Base-by-base conservation (phyloP, 2,113 vertebrate species). In the Dryoscopus gambensis region DNA sequence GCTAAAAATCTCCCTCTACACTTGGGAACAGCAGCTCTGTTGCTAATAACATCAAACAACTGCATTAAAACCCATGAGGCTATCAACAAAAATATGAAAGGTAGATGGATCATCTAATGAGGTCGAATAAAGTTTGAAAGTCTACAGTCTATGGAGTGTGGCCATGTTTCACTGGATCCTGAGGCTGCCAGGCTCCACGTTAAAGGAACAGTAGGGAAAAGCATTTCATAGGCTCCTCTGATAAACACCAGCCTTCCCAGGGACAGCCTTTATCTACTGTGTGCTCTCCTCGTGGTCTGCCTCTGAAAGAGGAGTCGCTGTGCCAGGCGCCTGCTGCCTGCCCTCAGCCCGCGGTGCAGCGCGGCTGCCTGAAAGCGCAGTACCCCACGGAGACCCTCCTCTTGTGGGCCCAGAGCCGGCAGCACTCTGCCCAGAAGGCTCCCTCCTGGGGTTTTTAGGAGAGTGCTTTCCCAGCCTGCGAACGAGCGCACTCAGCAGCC, bases 291-390 rank as follows among this genome's bases (percentile, higher is more conserved):
- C 31, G 9, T 0, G 1, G 31, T 31, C 46, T 79, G 64, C 40
- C 83, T 65, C 64, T 44, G 50, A 40, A n/a, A 27, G 75, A 37
- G 1, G 1, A 21, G 40, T 33, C 3, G 4, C 63, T 28, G 40
- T 93, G 84, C 75, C 40, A 42, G 80, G 49, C 4, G 1, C 52
- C 52, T 2, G 9, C 91, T 47, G 78, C 70, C 79, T 13, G 25
- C 31, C 55, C 67, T 35, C 56, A 15, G 82, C 64, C 39, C 15
- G 31, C 0, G 1, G 46, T 47, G 78, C 28, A 44, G n/a, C 0
- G 0, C 35, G 30, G 82, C 25, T 1, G 2, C 63, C 59, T n/a
- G 42, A 27, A 65, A 28, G 42, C 1, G 0, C 0, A 1, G 59
- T 52, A 22, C 55, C 88, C 84, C 84, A 40, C 7, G 0, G 18